phyloP scores from a whole-genome alignment of 2,113 vertebrate species.

The Strix aluco region DNA sequence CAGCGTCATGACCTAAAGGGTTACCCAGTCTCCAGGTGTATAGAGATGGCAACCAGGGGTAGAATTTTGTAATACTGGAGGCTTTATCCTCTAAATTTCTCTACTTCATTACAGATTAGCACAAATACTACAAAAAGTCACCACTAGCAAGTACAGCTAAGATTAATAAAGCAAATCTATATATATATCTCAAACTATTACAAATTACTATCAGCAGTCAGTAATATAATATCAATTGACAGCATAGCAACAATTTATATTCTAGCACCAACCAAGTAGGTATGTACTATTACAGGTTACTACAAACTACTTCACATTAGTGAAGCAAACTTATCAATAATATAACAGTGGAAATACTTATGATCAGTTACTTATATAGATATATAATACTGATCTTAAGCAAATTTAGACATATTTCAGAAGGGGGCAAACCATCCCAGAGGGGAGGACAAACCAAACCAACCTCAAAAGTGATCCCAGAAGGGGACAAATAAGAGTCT shows the following conservation, averaged over 20 bases:
- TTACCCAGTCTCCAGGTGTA: accelerated
- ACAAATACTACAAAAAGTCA: neutral
- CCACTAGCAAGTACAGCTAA: neutral
- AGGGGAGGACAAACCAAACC: neutral
- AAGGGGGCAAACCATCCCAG: neutral
- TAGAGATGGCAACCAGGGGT: neutral
- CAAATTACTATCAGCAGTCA: neutral
- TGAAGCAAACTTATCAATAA: neutral
- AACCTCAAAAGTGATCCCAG: neutral
- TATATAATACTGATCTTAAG: neutral
- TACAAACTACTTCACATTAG: neutral
- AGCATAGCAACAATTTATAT: neutral
- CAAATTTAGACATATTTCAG: neutral
- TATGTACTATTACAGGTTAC: neutral
- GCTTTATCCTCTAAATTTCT: neutral
- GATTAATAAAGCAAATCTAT: neutral
- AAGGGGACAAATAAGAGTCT: neutral
- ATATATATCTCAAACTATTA: neutral
- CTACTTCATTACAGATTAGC: neutral
- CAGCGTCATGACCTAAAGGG: neutral
- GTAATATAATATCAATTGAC: neutral
- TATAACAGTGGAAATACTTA: neutral
- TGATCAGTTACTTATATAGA: neutral
- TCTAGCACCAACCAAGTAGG: neutral
- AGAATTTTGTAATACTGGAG: neutral